Evolutionary conservation across 2,113 vertebrate species (phyloP).

Genomic region (Anolis carolinensis): DNA sequence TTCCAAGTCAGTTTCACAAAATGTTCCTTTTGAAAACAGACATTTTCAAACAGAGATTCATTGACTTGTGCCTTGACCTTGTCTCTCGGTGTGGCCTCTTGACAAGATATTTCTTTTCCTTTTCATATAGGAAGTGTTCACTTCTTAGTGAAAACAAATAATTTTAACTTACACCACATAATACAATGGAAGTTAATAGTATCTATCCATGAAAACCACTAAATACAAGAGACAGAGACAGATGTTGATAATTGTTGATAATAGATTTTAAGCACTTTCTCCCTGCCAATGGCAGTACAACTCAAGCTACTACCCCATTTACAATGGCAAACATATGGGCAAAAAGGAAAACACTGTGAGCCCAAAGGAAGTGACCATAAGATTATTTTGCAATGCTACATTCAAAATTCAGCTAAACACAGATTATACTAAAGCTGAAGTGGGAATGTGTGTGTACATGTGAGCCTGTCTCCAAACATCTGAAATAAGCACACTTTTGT

Average conservation of each 20-base stretch:
- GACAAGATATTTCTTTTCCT: neutral
- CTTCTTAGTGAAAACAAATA: neutral
- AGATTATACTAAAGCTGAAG: no score
- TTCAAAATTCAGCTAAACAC: no score
- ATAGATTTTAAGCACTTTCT: neutral
- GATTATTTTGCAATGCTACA: no score
- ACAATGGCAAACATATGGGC: neutral
- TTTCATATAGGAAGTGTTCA: neutral
- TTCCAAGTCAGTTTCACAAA: conserved; percentile 24
- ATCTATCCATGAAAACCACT: no score
- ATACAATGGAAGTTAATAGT: neutral
- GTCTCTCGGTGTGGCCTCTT: neutral
- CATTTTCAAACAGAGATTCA: neutral
- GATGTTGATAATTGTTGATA: neutral
- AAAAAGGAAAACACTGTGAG: neutral
- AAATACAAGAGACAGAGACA: neutral
- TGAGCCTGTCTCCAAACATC: no score
- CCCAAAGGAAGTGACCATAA: neutral
- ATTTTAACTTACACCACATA: neutral
- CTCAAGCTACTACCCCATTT: neutral
- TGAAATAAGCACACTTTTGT: no score
- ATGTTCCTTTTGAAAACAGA: neutral
- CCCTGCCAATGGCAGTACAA: neutral
- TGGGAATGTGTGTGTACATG: no score
- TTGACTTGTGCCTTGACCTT: neutral